Base-by-base conservation (phyloP, 2,888 invertebrate genomes). In the Hololepta plana region DNA sequence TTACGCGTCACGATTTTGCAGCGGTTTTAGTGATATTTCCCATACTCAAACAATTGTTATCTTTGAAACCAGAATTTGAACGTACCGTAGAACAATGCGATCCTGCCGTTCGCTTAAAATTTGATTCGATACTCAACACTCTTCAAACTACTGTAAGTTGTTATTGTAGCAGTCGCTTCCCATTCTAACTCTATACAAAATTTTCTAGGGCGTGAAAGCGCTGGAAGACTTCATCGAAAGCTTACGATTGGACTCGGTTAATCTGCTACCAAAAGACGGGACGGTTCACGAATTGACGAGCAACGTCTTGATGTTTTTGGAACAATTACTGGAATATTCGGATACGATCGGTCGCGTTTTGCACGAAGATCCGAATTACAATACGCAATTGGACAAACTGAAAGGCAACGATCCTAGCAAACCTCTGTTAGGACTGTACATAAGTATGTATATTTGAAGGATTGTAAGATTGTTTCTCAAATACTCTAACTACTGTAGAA, bases 251-350 rank as follows among this genome's bases (percentile, higher is more conserved):
- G 85, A 85, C 49, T 61, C 64, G 24, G 76, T 75, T 36, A 70
- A 74, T 31, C 75, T 76, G 42, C 71, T 95, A 45, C 91, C 96
- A 0, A 81, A 77, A 48, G 98, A 98, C 62, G 98, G 96, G 32
- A 98, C 96, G 0, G 96, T 96, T 15, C 95, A 95, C 49, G 91
- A 96, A 56, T 62, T 91, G 32, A 91, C 93, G 0, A 88, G 84
- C 34, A 91, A 93, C 45, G 87, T 91, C 22, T 69, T 93, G 39
- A 82, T 90, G 45, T 85, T 93, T 55, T 62, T 88, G 40, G 88
- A 88, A 50, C 82, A 88, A 46, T 59, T 93, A 26, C 65, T 74
- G 10, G 73, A 75, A 30, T 82, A 81, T 44, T 66, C 69, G 19
- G 76, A 75, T 41, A 79, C 77, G 1, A 73, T 84, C 17, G 74